Conservation (phyloP, 1,140 invertebrate species). For the Helicoverpa armigera region DNA sequence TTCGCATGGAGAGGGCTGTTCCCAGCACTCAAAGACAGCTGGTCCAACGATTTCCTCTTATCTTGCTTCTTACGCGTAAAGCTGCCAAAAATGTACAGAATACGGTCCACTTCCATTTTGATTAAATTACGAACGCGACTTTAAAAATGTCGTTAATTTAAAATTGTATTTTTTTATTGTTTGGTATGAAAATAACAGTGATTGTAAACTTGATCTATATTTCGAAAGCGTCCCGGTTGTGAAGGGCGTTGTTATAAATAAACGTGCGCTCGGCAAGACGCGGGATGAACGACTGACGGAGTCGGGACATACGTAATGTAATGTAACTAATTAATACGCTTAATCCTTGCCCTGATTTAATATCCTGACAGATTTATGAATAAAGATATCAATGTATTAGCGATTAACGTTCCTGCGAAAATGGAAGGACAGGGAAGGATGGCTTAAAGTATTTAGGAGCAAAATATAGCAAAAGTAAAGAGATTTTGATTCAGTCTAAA, state of each 20-base stretch:
- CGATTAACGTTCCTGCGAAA: neutral
- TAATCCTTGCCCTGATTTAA: constrained; percentile 3
- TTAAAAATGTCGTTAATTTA: neutral
- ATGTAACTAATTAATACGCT: constrained; percentile 7
- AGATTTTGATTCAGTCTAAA: no score
- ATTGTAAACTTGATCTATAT: constrained; percentile 47
- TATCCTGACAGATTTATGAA: neutral
- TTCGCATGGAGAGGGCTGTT: constrained; percentile 75
- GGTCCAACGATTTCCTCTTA: constrained; percentile 82
- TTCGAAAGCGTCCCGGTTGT: constrained; percentile 34
- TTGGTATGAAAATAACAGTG: constrained; percentile 20
- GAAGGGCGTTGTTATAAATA: constrained; percentile 63
- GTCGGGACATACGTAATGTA: constrained; percentile 12
- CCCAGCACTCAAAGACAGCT: constrained; percentile 78
- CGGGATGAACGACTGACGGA: constrained; percentile 59
- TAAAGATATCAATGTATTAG: constrained; percentile 9
- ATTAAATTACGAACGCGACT: constrained; percentile 10
- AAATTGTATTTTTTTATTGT: constrained; percentile 17
- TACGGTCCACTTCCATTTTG: constrained; percentile 87
- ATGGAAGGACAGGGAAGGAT: neutral
- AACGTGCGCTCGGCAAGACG: constrained; percentile 62
- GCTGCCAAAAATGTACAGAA: constrained; percentile 88
- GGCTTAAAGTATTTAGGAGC: neutral
- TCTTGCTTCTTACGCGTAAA: constrained; percentile 86
- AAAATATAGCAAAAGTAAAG: neutral